Base-by-base conservation (phyloP, 2,888 invertebrate genomes). In the Caenorhabditis angaria region DNA sequence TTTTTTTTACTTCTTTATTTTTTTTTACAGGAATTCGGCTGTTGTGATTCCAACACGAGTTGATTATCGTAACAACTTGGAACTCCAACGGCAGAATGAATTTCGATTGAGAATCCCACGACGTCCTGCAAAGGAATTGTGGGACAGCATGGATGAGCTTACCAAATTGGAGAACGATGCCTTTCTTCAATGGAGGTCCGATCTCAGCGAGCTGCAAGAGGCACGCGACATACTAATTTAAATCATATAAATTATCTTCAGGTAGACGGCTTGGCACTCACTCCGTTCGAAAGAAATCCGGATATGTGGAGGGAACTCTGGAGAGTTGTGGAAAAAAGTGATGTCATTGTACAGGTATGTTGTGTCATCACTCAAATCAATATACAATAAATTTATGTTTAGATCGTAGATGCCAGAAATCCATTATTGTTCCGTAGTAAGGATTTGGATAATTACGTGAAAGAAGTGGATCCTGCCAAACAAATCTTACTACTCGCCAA, bases 261-360 rank as follows among this genome's bases (percentile, higher is more conserved):
- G 78, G 83, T 91, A 20, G 92, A 95, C 54, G 92, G 92, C 0
- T 90, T 97, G 2, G 90, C 93, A 0, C 89, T 99, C 76, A 99
- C 99, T 0, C 99, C 99, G 0, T 99, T 95, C 89, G 99, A 99
- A 87, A 93, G 94, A 86, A 99, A 99, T 89, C 88, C 97, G 24
- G 96, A 99, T 88, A 94, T 99, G 83, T 99, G 99, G 99, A 91
- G 96, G 57, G 99, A 99, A 88, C 88, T 99, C 35, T 99, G 99
- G 99, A 91, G 97, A 82, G 97, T 99, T 0, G 91, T 99, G n/a
- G 99, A 99, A 88, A 92, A 94, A 82, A 91, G 91, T 87, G 89
- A 88, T 58, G 61, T 88, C 29, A 68, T 88, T 27, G 87, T 88
- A 0, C 87, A 84, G 80, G 83, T 82, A 58, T n/a, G 14, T 55